Evolutionary conservation across 2,113 vertebrate genomes (phyloP), one percentile per base, ranked within the genome.

Genomic region (Benitochromis conjunctus): DNA sequence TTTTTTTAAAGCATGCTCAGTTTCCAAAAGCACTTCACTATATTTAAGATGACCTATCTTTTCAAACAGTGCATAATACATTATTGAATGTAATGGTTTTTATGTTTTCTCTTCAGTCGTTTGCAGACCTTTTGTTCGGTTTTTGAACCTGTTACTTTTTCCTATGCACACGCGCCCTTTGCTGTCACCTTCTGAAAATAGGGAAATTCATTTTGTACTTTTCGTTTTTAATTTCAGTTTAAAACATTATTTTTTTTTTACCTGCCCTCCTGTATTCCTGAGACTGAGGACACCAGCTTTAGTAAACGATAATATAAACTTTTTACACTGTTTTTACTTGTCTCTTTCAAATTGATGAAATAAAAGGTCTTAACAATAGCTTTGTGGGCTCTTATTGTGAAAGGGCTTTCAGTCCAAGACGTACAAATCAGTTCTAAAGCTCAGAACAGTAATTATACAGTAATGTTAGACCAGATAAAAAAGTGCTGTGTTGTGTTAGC

Each of bases 11-110:
- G 43, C 24, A 26, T 31, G 43, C 46, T 74, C 69, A 55, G 78
- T 80, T 93, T 90, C 94, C 56, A 55, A 88, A 92, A 87, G 77
- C 51, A 89, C 81, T 91, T 92, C 91, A 92, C 88, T 92, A 78
- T 94, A 93, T 94, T 91, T 84, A 74, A 88, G 80, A 89, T 89
- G 89, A 91, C 86, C 85, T 93, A 95, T 95, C 93, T 92, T 91
- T 92, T 92, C 9, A 62, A 91, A 91, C 95, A 92, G 91, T 93
- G 90, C 93, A 91, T 92, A 87, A 90, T 91, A 91, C 83, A 58
- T 95, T 92, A 92, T 95, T 97, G 96, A 96, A 96, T 96, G 96
- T 96, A 96, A 95, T 92, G 90, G 84, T 94, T 95, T 94, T 94
- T 93, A 91, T 89, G 81, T 92, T 88, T 94, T 91, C 89, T 92